Percentiles rank a stretch among this genome's conserved stretches.
These are phyloP conservation scores for Pentalonia nigronervosa DNA, from an alignment of 1,140 invertebrate genomes.

Conservation along the genomic window DNA sequence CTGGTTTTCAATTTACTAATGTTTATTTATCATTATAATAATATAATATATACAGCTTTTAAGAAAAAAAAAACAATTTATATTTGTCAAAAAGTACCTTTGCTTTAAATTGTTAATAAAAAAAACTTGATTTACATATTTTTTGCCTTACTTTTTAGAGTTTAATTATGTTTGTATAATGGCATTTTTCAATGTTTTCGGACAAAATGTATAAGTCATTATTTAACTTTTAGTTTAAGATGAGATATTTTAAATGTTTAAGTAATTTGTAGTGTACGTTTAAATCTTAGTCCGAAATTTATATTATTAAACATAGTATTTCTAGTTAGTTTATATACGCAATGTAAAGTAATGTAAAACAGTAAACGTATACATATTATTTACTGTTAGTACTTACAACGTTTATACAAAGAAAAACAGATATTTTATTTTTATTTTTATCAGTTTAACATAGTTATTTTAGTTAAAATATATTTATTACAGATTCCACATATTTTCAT, in stretches of 20 bases:
- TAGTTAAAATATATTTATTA: background rate
- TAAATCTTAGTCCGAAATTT: background rate
- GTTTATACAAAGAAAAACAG: background rate
- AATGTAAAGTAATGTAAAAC: background rate
- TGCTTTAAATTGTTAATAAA: background rate
- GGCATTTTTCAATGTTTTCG: background rate
- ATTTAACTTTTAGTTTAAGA: background rate
- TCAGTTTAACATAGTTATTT: background rate
- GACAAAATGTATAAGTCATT: background rate
- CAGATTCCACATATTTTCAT: background rate
- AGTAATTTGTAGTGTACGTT: background rate
- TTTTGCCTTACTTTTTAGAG: background rate
- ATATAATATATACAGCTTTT: background rate
- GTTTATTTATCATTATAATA: background rate
- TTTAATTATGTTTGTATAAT: background rate
- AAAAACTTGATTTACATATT: background rate
- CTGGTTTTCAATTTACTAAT: background rate
- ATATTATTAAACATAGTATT: background rate
- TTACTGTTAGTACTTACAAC: background rate
- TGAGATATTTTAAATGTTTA: conserved; percentile 19
- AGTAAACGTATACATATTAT: background rate
- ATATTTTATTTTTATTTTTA: background rate
- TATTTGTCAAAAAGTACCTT: background rate
- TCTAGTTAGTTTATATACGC: background rate
- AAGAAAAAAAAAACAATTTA: background rate